A percentile compares a stretch with the other conserved stretches of the same genome.
Conservation (phyloP, 1,140 invertebrate genomes). For the Musca domestica region DNA sequence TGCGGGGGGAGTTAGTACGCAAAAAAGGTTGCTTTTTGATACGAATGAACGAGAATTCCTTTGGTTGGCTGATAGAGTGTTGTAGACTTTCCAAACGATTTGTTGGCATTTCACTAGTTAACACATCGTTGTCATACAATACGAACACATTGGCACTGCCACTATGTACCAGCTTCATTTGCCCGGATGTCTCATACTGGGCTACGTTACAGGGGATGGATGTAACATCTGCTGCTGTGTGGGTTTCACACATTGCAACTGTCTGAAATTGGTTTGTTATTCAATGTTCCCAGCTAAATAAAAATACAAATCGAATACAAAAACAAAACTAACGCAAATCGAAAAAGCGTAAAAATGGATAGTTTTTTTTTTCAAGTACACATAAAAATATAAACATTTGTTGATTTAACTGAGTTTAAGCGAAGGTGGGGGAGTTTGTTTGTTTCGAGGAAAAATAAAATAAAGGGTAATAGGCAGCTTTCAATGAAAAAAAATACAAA, state of each 20-base stretch:
- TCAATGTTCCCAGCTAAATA: background rate
- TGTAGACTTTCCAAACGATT: constrained; percentile 20
- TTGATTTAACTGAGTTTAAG: too few relatives aligned
- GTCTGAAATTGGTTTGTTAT: constrained; percentile 18
- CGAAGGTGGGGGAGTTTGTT: too few relatives aligned
- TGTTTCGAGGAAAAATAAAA: too few relatives aligned
- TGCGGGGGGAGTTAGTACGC: too few relatives aligned
- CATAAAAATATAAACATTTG: too few relatives aligned
- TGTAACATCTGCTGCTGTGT: background rate
- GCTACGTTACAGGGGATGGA: background rate
- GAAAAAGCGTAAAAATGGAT: background rate
- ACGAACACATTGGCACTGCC: background rate
- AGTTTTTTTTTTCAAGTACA: background rate
- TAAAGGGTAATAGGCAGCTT: too few relatives aligned
- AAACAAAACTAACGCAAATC: background rate
- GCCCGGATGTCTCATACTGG: background rate
- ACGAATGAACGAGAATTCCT: too few relatives aligned
- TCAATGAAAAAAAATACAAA: too few relatives aligned
- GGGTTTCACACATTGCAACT: background rate
- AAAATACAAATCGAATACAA: background rate
- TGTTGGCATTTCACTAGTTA: constrained; percentile 18
- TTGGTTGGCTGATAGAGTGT: background rate
- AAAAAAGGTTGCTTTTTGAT: too few relatives aligned
- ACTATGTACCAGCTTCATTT: background rate
- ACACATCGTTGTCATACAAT: constrained; percentile 9